These are phyloP conservation scores for Ranitomeya imitator DNA, from an alignment of 2,113 vertebrate genomes.

Conservation along the genomic window DNA sequence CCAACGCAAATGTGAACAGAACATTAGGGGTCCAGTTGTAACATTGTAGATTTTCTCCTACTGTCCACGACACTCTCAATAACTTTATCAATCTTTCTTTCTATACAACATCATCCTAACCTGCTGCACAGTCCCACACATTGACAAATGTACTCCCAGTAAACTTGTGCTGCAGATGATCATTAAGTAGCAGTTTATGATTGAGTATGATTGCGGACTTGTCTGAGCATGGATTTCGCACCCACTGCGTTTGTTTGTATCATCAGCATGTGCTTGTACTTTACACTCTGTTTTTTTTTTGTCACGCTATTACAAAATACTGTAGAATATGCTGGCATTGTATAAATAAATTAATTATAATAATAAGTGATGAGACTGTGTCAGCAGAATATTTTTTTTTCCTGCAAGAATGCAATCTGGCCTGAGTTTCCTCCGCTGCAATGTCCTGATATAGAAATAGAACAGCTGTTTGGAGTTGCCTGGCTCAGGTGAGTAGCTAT, in stretches of 20 bases:
- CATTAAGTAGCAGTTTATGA: slow-evolving; percentile 44
- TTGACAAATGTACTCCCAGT: slow-evolving; percentile 36
- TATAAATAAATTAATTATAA: slow-evolving; percentile 56
- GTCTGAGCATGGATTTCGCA: slow-evolving; percentile 38
- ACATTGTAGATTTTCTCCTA: neutral
- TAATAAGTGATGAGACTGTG: slow-evolving; percentile 53
- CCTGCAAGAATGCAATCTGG: slow-evolving; percentile 50
- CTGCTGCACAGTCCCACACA: neutral
- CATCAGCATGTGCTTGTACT: slow-evolving; percentile 48
- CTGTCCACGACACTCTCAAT: neutral
- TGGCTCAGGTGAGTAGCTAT: slow-evolving; percentile 39
- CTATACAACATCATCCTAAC: neutral
- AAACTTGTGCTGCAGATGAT: slow-evolving; percentile 24
- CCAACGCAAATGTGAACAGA: neutral
- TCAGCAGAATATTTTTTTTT: slow-evolving; percentile 43
- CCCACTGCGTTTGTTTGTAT: slow-evolving; percentile 55
- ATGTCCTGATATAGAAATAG: slow-evolving; percentile 18
- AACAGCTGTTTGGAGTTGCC: slow-evolving; percentile 33
- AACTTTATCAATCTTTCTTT: neutral
- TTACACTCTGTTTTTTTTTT: slow-evolving; percentile 44
- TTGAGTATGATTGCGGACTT: slow-evolving; percentile 37
- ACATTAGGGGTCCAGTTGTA: neutral
- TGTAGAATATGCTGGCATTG: slow-evolving; percentile 47
- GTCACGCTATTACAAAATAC: slow-evolving; percentile 45
- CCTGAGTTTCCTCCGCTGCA: slow-evolving; percentile 28